Base-by-base conservation (phyloP, 2,797 vertebrate species). In the Danio jaintianensis region DNA sequence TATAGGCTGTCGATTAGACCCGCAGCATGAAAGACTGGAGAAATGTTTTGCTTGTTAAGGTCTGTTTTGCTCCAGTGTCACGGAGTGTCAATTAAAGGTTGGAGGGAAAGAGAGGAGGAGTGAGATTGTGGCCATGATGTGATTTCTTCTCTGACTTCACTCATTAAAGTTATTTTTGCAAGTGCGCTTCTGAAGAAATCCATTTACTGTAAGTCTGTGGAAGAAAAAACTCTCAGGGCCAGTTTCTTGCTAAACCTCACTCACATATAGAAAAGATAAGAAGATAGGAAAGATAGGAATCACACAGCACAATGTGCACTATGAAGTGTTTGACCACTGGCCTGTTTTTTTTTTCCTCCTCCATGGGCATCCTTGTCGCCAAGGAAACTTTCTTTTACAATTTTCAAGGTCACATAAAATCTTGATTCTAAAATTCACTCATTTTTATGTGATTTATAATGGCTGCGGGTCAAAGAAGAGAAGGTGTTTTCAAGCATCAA, bases 31-130 rank as follows among this genome's bases (percentile, higher is more conserved):
- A 69, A 50, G 11, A 66, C 73, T 52, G 18, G 47, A 63, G 48
- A 81, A 67, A 75, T 83, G 38, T 70, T 78, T 75, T 61, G 36
- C 20, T 48, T 61, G 43, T 61, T 83, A 66, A 70, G 52, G 20
- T 76, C 48, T 63, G 50, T 72, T 55, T 79, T 72, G 48, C 73
- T 72, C 62, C 48, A 43, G 29, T 67, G 40, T 48, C 82, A 68
- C 66, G 71, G 59, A 15, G 69, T 71, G 67, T 67, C 47, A 61
- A 75, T 81, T 64, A 75, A n/a, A 55, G 45, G 18, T 22, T 59
- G 22, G 13, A 68, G 67, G 43, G 38, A 59, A 48, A 79, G 11
- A 20, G 71, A 50, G 47, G 11, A 38, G 9, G 64, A 80, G 58
- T 38, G 5, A 11, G 47, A 42, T 50, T 11, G 8, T 42, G 16